Base-by-base conservation (phyloP, 2,888 invertebrate species). In the Beris morrisii region DNA sequence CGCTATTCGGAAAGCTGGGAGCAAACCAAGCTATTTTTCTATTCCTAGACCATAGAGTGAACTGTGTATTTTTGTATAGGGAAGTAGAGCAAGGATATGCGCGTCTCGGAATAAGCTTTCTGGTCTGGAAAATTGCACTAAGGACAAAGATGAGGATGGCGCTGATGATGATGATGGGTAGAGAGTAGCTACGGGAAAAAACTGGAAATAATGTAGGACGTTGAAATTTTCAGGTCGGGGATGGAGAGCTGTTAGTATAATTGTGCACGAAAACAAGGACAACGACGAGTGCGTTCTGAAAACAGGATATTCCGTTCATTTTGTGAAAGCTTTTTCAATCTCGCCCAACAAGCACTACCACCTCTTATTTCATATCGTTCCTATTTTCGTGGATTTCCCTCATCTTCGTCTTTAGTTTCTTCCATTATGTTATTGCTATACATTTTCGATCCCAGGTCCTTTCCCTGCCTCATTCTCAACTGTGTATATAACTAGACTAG, bases 361-460 rank as follows among this genome's bases (percentile, higher is more conserved):
- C 66, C 68, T 68, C 68, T 64, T 66, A 66, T 68, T 68, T 68
- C 65, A 68, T 68, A 68, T 68, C 68, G 61, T 64, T 68, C 65
- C 61, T 65, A 28, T 50, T 30, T 43, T 66, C 55, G 7, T 22
- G 11, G 44, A 4, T 45, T 32, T 30, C 44, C 55, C 13, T 64
- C 45, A 44, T n/a, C 38, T 54, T 53, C 63, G 30, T 64, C 13
- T 22, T 54, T 64, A 54, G 13, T 12, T 15, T 5, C 22, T 48
- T 48, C 13, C 12, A 43, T 52, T 53, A 52, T 43, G 5, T 30
- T 45, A 15, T 43, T 45, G 2, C 6, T 28, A 9, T 22, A 13
- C n/a, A 30, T 44, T 44, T 44, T 13, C 13, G 15, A 22, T 45
- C 44, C 64, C n/a, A 22, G 28, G 31, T n/a, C 15, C 22, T 11